These are phyloP conservation scores for Potorous gilbertii DNA, from an alignment of 2,797 vertebrate genomes.

Conservation along the genomic window DNA sequence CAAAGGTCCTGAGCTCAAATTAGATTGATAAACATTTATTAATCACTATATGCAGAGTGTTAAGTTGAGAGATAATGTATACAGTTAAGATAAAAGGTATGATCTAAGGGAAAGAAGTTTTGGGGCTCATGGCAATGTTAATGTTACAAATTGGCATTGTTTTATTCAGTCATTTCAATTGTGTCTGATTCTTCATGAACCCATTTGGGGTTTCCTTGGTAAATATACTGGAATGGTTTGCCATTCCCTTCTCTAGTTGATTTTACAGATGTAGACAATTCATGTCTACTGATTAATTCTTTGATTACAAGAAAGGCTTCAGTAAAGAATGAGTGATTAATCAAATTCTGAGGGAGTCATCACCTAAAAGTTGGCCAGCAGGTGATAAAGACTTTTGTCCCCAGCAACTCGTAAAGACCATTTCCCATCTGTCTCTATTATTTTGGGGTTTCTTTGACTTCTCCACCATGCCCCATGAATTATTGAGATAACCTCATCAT, in stretches of 20 bases:
- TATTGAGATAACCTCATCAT: background rate
- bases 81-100: no score
- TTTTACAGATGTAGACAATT: background rate
- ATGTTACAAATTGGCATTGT: no score
- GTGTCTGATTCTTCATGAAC: no score
- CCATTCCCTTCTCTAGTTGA: background rate
- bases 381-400: background rate
- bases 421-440: background rate
- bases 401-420: background rate
- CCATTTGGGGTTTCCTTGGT: background rate
- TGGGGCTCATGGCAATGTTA: no score
- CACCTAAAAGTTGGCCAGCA: no score
- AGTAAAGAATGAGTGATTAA: background rate
- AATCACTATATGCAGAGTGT: background rate
- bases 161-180: no score
- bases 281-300: background rate
- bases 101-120: background rate
- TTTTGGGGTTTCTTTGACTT: background rate
- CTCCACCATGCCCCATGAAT: background rate
- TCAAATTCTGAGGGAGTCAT: background rate
- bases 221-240: background rate
- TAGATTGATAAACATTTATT: background rate
- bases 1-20: background rate
- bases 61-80: background rate
- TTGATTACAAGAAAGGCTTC: background rate